phyloP scores from a whole-genome alignment of 2,888 invertebrate species.

The Pandemis cinnamomeana region DNA sequence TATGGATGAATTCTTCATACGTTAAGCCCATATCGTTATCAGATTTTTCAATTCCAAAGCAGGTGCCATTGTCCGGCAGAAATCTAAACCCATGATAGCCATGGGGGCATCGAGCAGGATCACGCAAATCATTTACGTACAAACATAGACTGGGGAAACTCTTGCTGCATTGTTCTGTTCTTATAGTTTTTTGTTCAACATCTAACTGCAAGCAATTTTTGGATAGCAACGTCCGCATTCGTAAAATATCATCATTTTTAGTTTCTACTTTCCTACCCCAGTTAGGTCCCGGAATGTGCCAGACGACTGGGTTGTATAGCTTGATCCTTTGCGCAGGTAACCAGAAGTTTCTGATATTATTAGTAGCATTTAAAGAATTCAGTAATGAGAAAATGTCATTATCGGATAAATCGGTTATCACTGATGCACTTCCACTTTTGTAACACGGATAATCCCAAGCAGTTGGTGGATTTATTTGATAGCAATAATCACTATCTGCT shows the following conservation, averaged over 20 bases:
- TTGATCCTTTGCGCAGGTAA: slow-evolving; percentile 76
- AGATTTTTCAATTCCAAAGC: slow-evolving; percentile 69
- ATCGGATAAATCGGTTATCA: slow-evolving; percentile 67
- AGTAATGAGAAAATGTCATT: slow-evolving; percentile 62
- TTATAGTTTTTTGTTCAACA: slow-evolving; percentile 53
- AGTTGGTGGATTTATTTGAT: slow-evolving; percentile 58
- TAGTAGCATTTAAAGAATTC: slow-evolving; percentile 56
- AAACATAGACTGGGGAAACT: slow-evolving; percentile 72
- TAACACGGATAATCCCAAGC: slow-evolving; percentile 73
- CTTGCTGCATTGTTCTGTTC: slow-evolving; percentile 63
- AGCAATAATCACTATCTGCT: slow-evolving; percentile 66
- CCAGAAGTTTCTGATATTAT: slow-evolving; percentile 72
- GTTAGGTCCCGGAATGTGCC: slow-evolving; percentile 79
- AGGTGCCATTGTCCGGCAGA: slow-evolving; percentile 64
- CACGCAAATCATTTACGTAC: slow-evolving; percentile 66
- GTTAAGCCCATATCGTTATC: slow-evolving; percentile 52
- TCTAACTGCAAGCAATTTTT: slow-evolving; percentile 72
- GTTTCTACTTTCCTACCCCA: slow-evolving; percentile 62
- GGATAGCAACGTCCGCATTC: slow-evolving; percentile 50
- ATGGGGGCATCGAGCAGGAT: slow-evolving; percentile 67
- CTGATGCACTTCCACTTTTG: slow-evolving; percentile 69
- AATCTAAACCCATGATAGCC: slow-evolving; percentile 71
- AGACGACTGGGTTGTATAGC: slow-evolving; percentile 71
- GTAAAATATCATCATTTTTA: slow-evolving; percentile 49
- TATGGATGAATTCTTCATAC: slow-evolving; percentile 58